phyloP scores from a whole-genome alignment of 2,888 invertebrate species.

The Coremacera marginata region DNA sequence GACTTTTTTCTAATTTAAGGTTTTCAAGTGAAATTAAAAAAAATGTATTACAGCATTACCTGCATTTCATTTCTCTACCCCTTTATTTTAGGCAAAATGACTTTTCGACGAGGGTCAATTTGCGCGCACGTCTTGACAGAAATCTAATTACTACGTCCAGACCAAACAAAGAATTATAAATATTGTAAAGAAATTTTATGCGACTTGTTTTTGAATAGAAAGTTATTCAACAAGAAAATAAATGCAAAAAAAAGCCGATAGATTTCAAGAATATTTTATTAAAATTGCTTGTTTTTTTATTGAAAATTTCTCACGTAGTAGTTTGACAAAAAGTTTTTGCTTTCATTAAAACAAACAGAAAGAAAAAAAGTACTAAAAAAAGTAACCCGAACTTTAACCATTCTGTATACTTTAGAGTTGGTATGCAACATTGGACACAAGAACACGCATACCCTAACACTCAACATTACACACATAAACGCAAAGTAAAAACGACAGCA shows the following conservation, averaged over 20 bases:
- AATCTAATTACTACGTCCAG: too few species aligned
- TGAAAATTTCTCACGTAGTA: constrained; percentile 32
- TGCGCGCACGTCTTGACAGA: too few species aligned
- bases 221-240: background rate
- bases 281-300: constrained; percentile 12
- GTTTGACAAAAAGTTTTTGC: constrained; percentile 21
- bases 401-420: background rate
- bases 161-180: too few species aligned
- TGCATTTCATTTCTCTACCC: too few species aligned
- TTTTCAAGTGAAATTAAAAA: too few species aligned
- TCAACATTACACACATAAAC: background rate
- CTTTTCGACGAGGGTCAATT: too few species aligned
- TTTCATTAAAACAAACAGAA: background rate
- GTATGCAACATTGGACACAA: constrained; percentile 15
- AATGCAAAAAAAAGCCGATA: background rate
- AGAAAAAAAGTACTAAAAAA: background rate
- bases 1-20: too few species aligned
- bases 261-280: constrained; percentile 14
- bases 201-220: constrained; percentile 4
- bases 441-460: background rate
- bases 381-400: background rate
- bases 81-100: too few species aligned
- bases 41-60: too few species aligned
- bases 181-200: constrained; percentile 17
- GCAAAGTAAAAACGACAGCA: background rate